Conservation (phyloP, 2,888 invertebrate genomes). For the Lasioglossum villosulum region DNA sequence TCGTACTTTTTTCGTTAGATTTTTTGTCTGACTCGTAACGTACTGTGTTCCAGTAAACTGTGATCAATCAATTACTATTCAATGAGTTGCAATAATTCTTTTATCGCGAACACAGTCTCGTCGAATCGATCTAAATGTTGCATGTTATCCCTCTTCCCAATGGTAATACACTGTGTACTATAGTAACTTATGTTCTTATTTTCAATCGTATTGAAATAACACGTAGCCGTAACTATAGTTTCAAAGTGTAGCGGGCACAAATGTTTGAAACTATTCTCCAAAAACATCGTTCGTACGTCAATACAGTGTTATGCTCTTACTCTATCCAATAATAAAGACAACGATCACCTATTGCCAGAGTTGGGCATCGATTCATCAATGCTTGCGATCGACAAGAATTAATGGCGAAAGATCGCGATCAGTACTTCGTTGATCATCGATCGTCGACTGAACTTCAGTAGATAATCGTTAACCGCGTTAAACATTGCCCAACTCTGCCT, state of each 20-base stretch:
- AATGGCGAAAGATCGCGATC: background rate
- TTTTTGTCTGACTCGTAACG: slow-evolving; percentile 20
- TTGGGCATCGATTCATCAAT: background rate
- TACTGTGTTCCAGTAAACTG: slow-evolving; percentile 32
- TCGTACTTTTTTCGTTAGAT: background rate
- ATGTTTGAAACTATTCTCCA: slow-evolving; percentile 41
- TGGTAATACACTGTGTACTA: slow-evolving; percentile 46
- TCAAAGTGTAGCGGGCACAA: slow-evolving; percentile 41
- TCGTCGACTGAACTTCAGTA: background rate
- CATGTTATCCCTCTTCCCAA: slow-evolving; percentile 64
- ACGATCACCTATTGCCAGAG: slow-evolving; percentile 46
- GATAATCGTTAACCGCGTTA: background rate
- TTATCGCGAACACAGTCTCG: slow-evolving; percentile 44
- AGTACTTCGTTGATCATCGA: background rate
- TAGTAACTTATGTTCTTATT: slow-evolving; percentile 44
- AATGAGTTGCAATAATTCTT: slow-evolving; percentile 22
- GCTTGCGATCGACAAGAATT: background rate
- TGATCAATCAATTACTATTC: background rate
- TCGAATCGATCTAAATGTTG: slow-evolving; percentile 65
- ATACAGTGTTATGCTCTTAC: slow-evolving; percentile 38
- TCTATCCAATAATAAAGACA: slow-evolving; percentile 65
- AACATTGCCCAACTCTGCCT: background rate
- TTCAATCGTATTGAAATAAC: slow-evolving; percentile 50
- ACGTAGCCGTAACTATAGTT: slow-evolving; percentile 30
- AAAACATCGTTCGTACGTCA: slow-evolving; percentile 32